A percentile compares a stretch with the other conserved stretches of the same genome.
Evolutionary conservation across 2,113 vertebrate genomes (phyloP).

Genomic region (sheep (Ovis aries)): DNA sequence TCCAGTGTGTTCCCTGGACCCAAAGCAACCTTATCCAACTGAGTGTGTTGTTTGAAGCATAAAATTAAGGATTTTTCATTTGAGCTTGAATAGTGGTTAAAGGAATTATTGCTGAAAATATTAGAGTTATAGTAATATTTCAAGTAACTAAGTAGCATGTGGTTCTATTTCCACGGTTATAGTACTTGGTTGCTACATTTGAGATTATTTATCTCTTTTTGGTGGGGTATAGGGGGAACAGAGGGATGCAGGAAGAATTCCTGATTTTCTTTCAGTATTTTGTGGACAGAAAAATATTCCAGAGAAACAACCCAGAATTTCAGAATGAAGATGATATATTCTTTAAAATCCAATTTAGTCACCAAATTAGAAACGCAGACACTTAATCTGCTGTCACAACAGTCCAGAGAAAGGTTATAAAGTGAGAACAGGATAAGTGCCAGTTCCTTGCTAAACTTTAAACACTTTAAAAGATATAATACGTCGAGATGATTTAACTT

Average conservation of each 20-base stretch:
- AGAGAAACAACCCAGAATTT: conserved; percentile 10
- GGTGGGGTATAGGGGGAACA: not conserved
- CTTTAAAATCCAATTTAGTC: not conserved
- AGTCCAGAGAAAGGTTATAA: not conserved
- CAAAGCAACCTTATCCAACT: not conserved
- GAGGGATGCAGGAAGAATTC: not conserved
- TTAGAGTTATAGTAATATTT: not conserved
- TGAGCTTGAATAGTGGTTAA: not conserved
- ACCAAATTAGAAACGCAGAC: conserved; percentile 27
- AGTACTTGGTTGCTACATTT: not conserved
- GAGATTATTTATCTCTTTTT: not conserved
- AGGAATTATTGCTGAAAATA: not conserved
- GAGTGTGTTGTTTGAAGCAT: not conserved
- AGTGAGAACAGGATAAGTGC: not conserved
- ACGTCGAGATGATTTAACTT: not conserved
- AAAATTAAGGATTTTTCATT: not conserved
- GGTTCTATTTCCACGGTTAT: not conserved
- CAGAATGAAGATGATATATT: not conserved
- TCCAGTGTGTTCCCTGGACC: not conserved
- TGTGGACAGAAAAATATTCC: not conserved
- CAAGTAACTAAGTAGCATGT: not conserved
- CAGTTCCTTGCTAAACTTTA: not conserved
- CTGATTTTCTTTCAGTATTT: not conserved
- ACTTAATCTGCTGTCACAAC: not conserved
- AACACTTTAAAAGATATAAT: not conserved